Conservation (phyloP, 2,888 invertebrate genomes). For the Drosophila eohydei region DNA sequence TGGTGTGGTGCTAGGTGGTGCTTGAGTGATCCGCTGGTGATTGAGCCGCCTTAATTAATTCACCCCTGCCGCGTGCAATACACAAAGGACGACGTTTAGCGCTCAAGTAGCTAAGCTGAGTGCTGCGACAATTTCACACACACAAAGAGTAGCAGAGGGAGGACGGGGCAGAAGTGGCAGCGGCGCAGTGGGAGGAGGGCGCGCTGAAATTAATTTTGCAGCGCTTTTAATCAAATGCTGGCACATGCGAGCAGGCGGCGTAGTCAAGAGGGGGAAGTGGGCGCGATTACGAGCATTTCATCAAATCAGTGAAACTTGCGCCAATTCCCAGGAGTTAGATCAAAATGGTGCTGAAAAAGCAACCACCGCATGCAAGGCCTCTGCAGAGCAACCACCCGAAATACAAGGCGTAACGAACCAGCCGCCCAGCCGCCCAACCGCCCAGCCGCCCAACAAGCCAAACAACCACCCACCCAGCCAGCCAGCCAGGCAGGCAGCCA, state of each 20-base stretch:
- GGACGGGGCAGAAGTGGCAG: not conserved
- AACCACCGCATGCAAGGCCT: slow-evolving; percentile 29
- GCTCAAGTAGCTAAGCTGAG: slow-evolving; percentile 58
- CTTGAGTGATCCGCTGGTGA: slow-evolving; percentile 29
- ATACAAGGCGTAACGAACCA: slow-evolving; percentile 6
- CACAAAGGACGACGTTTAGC: slow-evolving; percentile 72
- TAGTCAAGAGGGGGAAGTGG: slow-evolving; percentile 57
- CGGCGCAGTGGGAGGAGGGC: not conserved
- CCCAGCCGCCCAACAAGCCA: not conserved
- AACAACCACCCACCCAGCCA: slow-evolving; percentile 13
- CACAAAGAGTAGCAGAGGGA: not conserved
- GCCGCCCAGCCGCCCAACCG: not conserved
- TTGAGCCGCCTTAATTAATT: slow-evolving; percentile 71
- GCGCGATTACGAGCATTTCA: slow-evolving; percentile 65
- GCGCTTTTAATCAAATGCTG: slow-evolving; percentile 83
- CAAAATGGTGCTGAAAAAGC: slow-evolving; percentile 66
- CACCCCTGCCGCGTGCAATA: slow-evolving; percentile 50
- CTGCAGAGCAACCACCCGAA: slow-evolving; percentile 23
- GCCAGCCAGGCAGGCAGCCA: slow-evolving; percentile 4
- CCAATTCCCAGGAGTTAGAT: slow-evolving; percentile 71
- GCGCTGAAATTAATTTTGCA: slow-evolving; percentile 73
- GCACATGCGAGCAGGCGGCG: slow-evolving; percentile 70
- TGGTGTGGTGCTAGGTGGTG: not conserved
- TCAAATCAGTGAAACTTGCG: slow-evolving; percentile 61
- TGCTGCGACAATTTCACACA: slow-evolving; percentile 65